These are phyloP conservation scores for Serranus cabrilla DNA, from an alignment of 2,797 vertebrate species.

Conservation along the genomic window DNA sequence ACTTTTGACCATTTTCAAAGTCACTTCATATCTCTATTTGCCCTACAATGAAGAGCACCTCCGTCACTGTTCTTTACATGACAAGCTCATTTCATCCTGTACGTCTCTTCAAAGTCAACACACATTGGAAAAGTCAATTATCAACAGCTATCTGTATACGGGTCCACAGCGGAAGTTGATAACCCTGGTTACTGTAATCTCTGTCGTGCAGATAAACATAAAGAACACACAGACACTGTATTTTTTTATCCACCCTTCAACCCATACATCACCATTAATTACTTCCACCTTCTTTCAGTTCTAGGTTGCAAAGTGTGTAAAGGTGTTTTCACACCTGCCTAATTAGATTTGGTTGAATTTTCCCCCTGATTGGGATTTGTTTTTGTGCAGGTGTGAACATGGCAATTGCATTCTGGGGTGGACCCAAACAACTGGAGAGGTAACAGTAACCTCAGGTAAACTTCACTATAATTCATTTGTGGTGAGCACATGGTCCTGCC, in stretches of 20 bases:
- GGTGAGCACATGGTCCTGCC: too few species aligned
- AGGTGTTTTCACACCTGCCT: background rate
- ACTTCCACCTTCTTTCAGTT: background rate
- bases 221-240: background rate
- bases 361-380: too few species aligned
- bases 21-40: slow-evolving; percentile 20
- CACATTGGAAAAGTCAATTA: slow-evolving; percentile 6
- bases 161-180: slow-evolving; percentile 19
- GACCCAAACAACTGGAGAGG: too few species aligned
- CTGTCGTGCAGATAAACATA: slow-evolving; percentile 11
- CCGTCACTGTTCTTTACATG: background rate
- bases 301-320: background rate
- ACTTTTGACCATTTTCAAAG: slow-evolving; percentile 1
- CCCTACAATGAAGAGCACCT: background rate
- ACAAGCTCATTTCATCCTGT: background rate
- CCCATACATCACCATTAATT: background rate
- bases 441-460: too few species aligned
- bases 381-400: too few species aligned
- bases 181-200: slow-evolving; percentile 20
- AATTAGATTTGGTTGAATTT: too few species aligned
- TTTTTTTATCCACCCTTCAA: background rate
- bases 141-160: slow-evolving; percentile 18
- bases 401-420: too few species aligned
- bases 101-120: background rate
- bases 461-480: too few species aligned